Base-by-base conservation (phyloP, 2,888 invertebrate genomes). In the Volucella inanis region DNA sequence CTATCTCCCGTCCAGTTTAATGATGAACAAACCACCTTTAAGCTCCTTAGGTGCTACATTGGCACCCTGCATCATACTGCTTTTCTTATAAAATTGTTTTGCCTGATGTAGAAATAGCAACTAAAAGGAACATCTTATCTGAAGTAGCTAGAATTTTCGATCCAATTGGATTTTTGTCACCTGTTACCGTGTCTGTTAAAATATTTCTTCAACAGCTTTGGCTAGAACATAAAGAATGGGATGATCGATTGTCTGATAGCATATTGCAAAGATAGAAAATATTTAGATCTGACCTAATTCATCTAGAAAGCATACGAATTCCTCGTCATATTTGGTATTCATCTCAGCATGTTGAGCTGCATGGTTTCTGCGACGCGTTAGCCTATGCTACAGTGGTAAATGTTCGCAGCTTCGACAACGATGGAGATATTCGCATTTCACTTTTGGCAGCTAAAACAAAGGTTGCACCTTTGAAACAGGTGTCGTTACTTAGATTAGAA, bases 171-270 rank as follows among this genome's bases (percentile, higher is more conserved):
- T 10, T 52, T 10, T 52, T 52, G 52, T 18, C 22, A 52, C 52
- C 52, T 6, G 10, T 52, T 18, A 52, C 52, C 22, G 52, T 18
- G 22, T 52, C 10, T 18, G 22, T 22, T 55, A 55, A 55, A 55
- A 55, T 55, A 55, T 55, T 38, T 55, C 55, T 55, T 55, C 55
- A 55, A 55, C 55, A 55, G 38, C 55, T 55, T 55, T 55, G 55
- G 38, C 38, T 55, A 38, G 38, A 55, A 55, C 31, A 14, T 2
- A 55, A 55, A n/a, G 55, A 6, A 55, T 55, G 55, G 55, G 18
- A 22, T 22, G 47, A 49, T 1, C 14, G 14, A 49, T n/a, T 49
- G 47, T 11, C 47, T 49, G 47, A 11, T 14, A 49, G 22, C 8
- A 52, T 52, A 52, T 52, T 55, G n/a, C 38, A 38, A n/a, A 3